These are phyloP conservation scores for Phoenicopterus ruber DNA, from an alignment of 2,113 vertebrate species.

Conservation along the genomic window DNA sequence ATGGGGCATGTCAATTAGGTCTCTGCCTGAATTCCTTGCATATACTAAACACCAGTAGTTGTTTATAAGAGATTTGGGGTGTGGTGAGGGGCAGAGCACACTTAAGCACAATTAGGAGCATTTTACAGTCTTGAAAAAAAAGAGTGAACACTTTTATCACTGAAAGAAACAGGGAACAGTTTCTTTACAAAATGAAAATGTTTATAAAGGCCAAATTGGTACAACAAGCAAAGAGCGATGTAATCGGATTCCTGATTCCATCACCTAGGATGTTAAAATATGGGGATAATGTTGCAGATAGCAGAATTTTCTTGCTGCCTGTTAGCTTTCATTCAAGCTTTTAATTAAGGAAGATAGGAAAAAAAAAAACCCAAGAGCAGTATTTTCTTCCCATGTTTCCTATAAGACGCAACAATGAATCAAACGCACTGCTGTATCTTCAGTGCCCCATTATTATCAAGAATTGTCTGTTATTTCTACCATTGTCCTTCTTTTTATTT, in stretches of 20 bases:
- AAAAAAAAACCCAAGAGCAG: not conserved
- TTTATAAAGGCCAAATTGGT: not conserved
- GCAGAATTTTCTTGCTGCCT: not conserved
- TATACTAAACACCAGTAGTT: not conserved
- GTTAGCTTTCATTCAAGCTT: not conserved
- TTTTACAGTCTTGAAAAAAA: not conserved
- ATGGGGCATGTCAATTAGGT: not conserved
- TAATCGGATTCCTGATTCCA: not conserved
- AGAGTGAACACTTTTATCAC: not conserved
- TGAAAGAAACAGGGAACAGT: not conserved
- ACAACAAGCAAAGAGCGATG: not conserved
- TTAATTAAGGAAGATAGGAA: not conserved
- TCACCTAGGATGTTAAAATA: not conserved
- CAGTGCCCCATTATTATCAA: not conserved
- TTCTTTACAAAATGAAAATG: not conserved
- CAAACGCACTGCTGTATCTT: not conserved
- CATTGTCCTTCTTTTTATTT: constrained; percentile 30
- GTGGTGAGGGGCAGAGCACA: not conserved
- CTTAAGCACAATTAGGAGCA: not conserved
- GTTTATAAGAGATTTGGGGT: not conserved
- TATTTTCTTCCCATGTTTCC: not conserved
- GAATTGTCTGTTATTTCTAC: constrained; percentile 18
- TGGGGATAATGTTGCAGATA: not conserved
- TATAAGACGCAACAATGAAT: not conserved
- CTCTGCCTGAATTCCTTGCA: not conserved